Evolutionary conservation across 1,140 invertebrate species (phyloP), one percentile per base, ranked within the genome.

Genomic region (Coenobita brevimanus): DNA sequence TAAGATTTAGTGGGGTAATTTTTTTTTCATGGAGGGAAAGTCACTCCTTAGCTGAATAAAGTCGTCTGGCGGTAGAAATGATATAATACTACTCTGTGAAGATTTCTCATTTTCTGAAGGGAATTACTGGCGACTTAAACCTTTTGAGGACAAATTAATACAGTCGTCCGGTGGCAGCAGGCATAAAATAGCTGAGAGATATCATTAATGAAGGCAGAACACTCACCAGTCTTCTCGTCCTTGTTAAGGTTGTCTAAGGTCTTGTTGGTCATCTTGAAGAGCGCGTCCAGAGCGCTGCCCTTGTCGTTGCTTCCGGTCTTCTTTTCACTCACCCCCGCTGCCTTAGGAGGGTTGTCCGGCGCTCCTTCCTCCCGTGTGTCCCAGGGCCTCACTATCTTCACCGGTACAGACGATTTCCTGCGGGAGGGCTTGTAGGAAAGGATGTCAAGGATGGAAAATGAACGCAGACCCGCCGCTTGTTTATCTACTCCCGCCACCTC

Each of bases 361-460:
- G 92, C 90, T 62, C 91, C 91, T 36, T 91, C 82, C 94, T 94
- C 75, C 89, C 92, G 75, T 46, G 85, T 92, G 90, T 98, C 97
- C 97, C 97, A 98, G 0, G 97, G 97, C 79, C 97, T 93, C 2
- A 98, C 97, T 90, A 98, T 97, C 67, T 91, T 90, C 30, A 87
- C 90, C 27, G 90, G 83, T 41, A 91, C 69, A 50, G 90, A 90
- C 38, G 83, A 89, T 78, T 89, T 89, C 80, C 89, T 75, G 8
- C 89, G 75, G 69, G 89, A 89, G 36, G 83, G 83, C 36, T 87
- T 95, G 92, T 97, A 97, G 89, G 96, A 97, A 71, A 99, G 93
- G 91, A 98, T 98, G 93, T 99, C 97, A 91, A 96, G 94, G 85
- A 98, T 98, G 71, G 97, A 97, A 92, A 98, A 99, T 89, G 97